These are phyloP conservation scores for Xiphydria camelus DNA, from an alignment of 2,888 invertebrate genomes.

Conservation along the genomic window DNA sequence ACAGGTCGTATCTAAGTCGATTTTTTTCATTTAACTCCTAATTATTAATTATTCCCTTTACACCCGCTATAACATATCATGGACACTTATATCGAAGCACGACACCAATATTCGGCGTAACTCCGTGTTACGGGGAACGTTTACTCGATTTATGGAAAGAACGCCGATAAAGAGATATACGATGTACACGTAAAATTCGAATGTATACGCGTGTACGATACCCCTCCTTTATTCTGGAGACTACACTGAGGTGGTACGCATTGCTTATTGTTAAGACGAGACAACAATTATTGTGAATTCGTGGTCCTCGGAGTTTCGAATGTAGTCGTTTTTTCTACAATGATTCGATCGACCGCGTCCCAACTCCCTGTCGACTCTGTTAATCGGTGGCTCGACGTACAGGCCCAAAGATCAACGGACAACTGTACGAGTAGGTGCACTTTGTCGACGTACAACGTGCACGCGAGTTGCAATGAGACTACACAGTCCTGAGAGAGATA, in stretches of 20 bases:
- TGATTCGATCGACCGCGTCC: not conserved
- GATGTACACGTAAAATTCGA: not conserved
- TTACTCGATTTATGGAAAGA: slow-evolving; percentile 5
- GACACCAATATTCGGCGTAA: slow-evolving; percentile 26
- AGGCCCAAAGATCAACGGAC: too few species aligned
- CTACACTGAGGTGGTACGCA: too few species aligned
- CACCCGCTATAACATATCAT: slow-evolving; percentile 14
- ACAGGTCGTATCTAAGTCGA: not conserved
- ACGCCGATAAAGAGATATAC: slow-evolving; percentile 1
- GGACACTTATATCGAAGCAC: slow-evolving; percentile 34
- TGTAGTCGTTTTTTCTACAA: slow-evolving; percentile 4
- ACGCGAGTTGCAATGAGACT: too few species aligned
- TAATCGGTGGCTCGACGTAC: too few species aligned
- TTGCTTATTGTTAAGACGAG: too few species aligned
- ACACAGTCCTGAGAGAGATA: too few species aligned
- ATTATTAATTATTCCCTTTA: not conserved
- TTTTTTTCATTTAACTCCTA: not conserved
- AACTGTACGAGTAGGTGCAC: too few species aligned
- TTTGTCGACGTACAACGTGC: too few species aligned
- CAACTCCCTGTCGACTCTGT: too few species aligned
- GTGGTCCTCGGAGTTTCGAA: slow-evolving; percentile 46
- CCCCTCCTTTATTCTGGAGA: too few species aligned
- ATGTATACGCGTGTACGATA: slow-evolving; percentile 1
- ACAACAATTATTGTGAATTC: slow-evolving; percentile 36
- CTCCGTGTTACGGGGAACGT: slow-evolving; percentile 3